These are phyloP conservation scores for Nudaria mundana DNA, from an alignment of 2,888 invertebrate genomes.

Conservation along the genomic window DNA sequence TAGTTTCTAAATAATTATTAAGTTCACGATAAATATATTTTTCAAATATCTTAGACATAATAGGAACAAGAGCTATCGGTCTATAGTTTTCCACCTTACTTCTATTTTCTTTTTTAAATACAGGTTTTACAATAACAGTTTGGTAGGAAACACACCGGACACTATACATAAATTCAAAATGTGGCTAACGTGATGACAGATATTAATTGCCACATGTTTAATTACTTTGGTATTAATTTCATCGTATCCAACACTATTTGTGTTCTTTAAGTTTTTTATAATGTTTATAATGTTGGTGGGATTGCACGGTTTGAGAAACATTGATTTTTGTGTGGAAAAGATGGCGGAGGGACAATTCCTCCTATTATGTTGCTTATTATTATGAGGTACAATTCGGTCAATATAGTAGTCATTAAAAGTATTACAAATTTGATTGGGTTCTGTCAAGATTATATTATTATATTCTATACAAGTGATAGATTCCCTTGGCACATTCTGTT, in stretches of 20 bases:
- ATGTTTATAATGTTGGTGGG: neutral
- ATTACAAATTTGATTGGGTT: neutral
- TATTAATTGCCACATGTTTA: too few relatives aligned
- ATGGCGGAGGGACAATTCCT: neutral
- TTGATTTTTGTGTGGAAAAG: neutral
- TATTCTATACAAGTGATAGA: neutral
- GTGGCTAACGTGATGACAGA: too few relatives aligned
- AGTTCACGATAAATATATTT: too few relatives aligned
- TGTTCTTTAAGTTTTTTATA: neutral
- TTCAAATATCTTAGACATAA: too few relatives aligned
- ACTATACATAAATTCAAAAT: too few relatives aligned
- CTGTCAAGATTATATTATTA: neutral
- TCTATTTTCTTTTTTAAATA: too few relatives aligned
- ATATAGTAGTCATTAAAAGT: neutral
- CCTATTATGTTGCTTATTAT: neutral
- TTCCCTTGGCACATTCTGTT: neutral
- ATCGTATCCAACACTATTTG: conserved; percentile 1
- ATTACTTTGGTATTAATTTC: neutral
- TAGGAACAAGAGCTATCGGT: too few relatives aligned
- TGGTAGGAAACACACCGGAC: neutral
- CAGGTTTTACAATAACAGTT: neutral
- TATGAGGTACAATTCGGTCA: neutral
- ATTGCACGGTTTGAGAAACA: neutral
- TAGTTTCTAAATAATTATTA: too few relatives aligned
- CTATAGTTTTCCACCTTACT: neutral